These are phyloP conservation scores for Tinamus guttatus DNA, from an alignment of 2,113 vertebrate species.

Conservation along the genomic window DNA sequence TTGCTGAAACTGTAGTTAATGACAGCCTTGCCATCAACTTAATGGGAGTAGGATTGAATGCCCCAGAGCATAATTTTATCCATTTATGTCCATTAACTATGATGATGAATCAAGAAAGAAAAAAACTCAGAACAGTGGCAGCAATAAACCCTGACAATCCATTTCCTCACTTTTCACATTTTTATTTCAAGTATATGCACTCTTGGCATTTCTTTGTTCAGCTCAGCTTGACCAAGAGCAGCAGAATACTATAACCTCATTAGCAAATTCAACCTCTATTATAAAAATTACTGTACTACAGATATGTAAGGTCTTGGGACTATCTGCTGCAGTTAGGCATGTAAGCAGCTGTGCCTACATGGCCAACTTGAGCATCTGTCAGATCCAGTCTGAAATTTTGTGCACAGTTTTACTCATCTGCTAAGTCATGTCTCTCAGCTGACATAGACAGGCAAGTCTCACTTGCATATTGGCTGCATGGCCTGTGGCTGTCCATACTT, in stretches of 20 bases:
- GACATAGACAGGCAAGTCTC: not conserved
- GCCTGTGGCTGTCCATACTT: rapidly evolving
- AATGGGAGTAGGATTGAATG: not conserved
- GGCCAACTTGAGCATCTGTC: not conserved
- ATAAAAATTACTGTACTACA: not conserved
- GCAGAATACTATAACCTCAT: not conserved
- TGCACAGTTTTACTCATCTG: not conserved
- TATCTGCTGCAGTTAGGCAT: not conserved
- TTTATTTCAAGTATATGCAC: not conserved
- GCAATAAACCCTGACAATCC: not conserved
- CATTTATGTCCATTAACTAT: not conserved
- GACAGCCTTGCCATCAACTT: not conserved
- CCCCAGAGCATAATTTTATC: not conserved
- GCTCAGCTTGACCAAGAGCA: not conserved
- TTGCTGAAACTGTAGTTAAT: not conserved
- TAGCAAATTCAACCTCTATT: not conserved
- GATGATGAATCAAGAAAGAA: not conserved
- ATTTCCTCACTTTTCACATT: not conserved
- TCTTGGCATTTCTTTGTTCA: not conserved
- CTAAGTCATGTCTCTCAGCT: not conserved
- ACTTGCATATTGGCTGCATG: not conserved
- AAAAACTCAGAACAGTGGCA: not conserved
- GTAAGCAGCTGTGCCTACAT: not conserved
- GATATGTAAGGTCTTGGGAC: rapidly evolving
- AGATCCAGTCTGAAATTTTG: not conserved